Conservation (phyloP, 2,888 invertebrate genomes). For the Macropis europaea region DNA sequence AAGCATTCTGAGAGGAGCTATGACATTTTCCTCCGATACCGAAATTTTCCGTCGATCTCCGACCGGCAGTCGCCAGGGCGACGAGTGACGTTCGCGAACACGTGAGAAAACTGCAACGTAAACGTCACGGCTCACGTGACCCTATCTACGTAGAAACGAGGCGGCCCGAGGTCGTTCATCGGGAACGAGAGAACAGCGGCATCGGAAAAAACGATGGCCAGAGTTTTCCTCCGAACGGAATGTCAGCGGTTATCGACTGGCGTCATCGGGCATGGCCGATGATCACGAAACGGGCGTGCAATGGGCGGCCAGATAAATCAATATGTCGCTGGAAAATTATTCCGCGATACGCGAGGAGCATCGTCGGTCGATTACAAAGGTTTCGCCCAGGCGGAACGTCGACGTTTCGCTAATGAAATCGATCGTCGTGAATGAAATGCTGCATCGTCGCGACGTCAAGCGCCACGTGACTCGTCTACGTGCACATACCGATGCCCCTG, state of each 20-base stretch:
- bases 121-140: slow-evolving; percentile 61
- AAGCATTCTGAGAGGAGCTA: too few relatives aligned
- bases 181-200: slow-evolving; percentile 9
- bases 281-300: slow-evolving; percentile 8
- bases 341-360: slow-evolving; percentile 2
- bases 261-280: slow-evolving; percentile 48
- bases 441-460: slow-evolving; percentile 56
- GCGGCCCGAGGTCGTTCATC: slow-evolving; percentile 38
- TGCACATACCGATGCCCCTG: too few relatives aligned
- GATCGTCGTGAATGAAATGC: slow-evolving; percentile 55
- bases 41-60: background rate
- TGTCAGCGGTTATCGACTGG: slow-evolving; percentile 27
- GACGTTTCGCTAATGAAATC: slow-evolving; percentile 56
- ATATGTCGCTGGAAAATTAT: slow-evolving; percentile 30
- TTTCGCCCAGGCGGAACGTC: slow-evolving; percentile 34
- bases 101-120: slow-evolving; percentile 45
- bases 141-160: slow-evolving; percentile 47
- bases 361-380: slow-evolving; percentile 41
- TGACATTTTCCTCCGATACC: too few relatives aligned
- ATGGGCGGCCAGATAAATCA: slow-evolving; percentile 19
- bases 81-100: slow-evolving; percentile 62
- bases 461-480: slow-evolving; percentile 48
- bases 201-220: slow-evolving; percentile 20
- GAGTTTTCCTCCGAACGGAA: slow-evolving; percentile 10
- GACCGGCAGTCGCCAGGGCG: slow-evolving; percentile 20